Conservation (phyloP, 2,888 invertebrate species). For the Pharmacophagus antenor region DNA sequence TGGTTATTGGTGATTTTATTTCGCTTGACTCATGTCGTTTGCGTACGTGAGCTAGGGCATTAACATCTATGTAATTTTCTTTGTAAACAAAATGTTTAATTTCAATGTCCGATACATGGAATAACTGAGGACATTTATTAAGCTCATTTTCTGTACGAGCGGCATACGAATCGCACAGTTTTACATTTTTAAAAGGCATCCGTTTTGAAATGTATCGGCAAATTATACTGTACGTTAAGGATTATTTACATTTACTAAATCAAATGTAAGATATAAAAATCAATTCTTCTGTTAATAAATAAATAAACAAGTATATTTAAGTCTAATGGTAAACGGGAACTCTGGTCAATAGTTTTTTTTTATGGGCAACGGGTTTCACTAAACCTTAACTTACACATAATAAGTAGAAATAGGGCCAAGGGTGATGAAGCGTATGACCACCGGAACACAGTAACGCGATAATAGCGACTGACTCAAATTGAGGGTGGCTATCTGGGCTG, state of each 20-base stretch:
- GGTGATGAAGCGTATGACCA: too few relatives aligned
- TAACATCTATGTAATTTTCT: conserved; percentile 70
- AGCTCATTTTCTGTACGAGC: conserved; percentile 3
- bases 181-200: conserved; percentile 19
- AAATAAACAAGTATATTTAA: too few relatives aligned
- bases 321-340: too few relatives aligned
- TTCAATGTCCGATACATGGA: conserved; percentile 18
- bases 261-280: neutral
- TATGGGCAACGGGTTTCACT: too few relatives aligned
- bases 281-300: neutral
- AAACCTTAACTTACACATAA: too few relatives aligned
- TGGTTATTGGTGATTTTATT: conserved; percentile 63
- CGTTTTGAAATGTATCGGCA: conserved; percentile 8
- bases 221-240: conserved; percentile 14
- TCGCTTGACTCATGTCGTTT: conserved; percentile 67
- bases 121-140: conserved; percentile 22
- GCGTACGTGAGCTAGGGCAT: conserved; percentile 67
- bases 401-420: too few relatives aligned
- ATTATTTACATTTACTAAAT: neutral
- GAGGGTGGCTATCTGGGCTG: too few relatives aligned
- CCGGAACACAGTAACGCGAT: too few relatives aligned
- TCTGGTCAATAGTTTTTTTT: too few relatives aligned
- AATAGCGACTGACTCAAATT: too few relatives aligned
- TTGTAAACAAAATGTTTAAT: conserved; percentile 54
- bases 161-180: conserved; percentile 23